phyloP scores from a whole-genome alignment of 2,888 invertebrate species.

The Ptychoptera albimana region DNA sequence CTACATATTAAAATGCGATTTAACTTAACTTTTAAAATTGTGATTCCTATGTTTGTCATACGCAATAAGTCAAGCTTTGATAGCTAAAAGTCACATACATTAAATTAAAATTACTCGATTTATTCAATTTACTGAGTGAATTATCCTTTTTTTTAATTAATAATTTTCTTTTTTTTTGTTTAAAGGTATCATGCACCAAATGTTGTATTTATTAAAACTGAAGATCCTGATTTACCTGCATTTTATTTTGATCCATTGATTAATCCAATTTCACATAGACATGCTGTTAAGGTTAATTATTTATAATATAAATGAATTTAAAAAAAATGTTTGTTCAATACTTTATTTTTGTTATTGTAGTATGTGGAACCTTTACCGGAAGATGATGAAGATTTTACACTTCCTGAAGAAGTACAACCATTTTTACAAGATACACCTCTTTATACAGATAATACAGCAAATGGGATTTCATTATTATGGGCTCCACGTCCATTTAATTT shows the following conservation, averaged over 20 bases:
- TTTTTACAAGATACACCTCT: constrained; percentile 89
- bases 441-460: constrained; percentile 97
- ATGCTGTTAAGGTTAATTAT: constrained; percentile 51
- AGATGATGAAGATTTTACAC: constrained; percentile 84
- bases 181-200: constrained; percentile 96
- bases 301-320: background rate
- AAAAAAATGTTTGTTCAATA: background rate
- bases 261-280: constrained; percentile 94
- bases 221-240: constrained; percentile 98
- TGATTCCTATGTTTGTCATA: no score
- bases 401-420: constrained; percentile 82
- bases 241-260: constrained; percentile 99
- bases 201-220: constrained; percentile 98
- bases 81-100: no score
- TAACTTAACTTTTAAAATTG: no score
- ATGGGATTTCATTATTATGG: constrained; percentile 93
- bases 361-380: constrained; percentile 75
- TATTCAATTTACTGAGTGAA: no score
- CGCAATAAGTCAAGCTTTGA: no score
- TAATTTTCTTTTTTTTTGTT: constrained; percentile 10
- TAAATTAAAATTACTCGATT: no score
- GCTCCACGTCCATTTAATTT: constrained; percentile 96
- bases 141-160: background rate
- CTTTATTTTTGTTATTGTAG: constrained; percentile 19
- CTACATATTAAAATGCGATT: background rate